Percentiles rank a stretch among this genome's conserved stretches.
Conservation (phyloP, 1,140 invertebrate genomes). For the Teleogryllus occipitalis region DNA sequence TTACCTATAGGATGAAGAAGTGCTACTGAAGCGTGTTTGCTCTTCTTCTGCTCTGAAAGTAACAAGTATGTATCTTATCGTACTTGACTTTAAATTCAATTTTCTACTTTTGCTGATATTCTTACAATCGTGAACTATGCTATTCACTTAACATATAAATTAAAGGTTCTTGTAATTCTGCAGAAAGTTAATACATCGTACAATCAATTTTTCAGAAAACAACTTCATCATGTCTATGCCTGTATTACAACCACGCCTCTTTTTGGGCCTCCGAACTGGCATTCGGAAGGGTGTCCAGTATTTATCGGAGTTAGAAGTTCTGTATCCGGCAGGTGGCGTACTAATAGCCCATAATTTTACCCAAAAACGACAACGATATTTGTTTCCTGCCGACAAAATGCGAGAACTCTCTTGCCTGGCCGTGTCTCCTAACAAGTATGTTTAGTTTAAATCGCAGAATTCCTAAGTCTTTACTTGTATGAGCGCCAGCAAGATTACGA, state of each 20-base stretch:
- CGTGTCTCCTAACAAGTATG: not conserved
- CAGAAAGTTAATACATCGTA: no score
- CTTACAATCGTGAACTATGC: no score
- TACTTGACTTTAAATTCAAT: no score
- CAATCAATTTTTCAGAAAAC: not conserved
- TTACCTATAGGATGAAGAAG: no score
- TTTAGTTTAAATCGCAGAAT: not conserved
- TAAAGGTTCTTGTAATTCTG: no score
- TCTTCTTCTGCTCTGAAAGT: no score
- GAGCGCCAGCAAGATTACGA: no score
- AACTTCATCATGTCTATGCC: constrained; percentile 24
- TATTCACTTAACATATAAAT: no score
- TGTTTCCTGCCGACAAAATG: constrained; percentile 22
- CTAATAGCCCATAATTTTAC: constrained; percentile 52
- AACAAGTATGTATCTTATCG: no score
- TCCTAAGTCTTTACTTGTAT: not conserved
- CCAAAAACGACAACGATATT: constrained; percentile 36
- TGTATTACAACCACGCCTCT: constrained; percentile 40
- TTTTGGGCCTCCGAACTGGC: constrained; percentile 50
- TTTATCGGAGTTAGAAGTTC: constrained; percentile 53
- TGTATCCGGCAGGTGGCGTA: constrained; percentile 59
- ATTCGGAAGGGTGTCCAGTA: constrained; percentile 54
- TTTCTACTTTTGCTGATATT: no score
- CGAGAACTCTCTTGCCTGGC: not conserved
- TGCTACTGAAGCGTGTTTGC: no score